A percentile compares a stretch with the other conserved stretches of the same genome.
Conservation (phyloP, 2,113 vertebrate genomes). For the Gulo gulo region DNA sequence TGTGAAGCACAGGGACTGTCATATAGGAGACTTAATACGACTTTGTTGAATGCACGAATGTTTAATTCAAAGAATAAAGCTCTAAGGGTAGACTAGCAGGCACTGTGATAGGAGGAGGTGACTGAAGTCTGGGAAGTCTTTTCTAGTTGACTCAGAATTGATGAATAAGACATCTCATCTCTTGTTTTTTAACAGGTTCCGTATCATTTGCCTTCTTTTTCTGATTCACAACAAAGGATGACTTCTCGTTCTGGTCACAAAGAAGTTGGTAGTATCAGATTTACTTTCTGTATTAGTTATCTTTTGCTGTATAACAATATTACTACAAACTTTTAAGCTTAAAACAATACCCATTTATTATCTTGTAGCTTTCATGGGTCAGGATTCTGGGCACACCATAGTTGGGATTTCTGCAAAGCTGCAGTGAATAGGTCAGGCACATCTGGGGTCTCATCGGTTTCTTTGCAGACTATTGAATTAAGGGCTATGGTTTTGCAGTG, state of each 20-base stretch:
- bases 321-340: neutral
- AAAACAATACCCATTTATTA: neutral
- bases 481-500: neutral
- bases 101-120: neutral
- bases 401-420: neutral
- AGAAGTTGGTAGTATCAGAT: neutral
- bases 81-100: neutral
- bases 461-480: neutral
- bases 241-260: neutral
- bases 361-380: neutral
- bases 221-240: neutral
- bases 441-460: neutral
- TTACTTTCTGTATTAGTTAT: neutral
- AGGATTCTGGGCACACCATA: neutral
- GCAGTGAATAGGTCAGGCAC: neutral
- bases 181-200: neutral
- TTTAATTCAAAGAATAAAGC: neutral
- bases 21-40: neutral
- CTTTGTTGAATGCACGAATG: neutral
- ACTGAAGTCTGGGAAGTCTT: neutral
- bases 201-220: no score
- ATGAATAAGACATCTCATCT: neutral
- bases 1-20: neutral
- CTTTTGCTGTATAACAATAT: neutral
- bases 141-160: neutral